phyloP scores from a whole-genome alignment of 2,113 vertebrate genomes.

The Crocuta crocuta region DNA sequence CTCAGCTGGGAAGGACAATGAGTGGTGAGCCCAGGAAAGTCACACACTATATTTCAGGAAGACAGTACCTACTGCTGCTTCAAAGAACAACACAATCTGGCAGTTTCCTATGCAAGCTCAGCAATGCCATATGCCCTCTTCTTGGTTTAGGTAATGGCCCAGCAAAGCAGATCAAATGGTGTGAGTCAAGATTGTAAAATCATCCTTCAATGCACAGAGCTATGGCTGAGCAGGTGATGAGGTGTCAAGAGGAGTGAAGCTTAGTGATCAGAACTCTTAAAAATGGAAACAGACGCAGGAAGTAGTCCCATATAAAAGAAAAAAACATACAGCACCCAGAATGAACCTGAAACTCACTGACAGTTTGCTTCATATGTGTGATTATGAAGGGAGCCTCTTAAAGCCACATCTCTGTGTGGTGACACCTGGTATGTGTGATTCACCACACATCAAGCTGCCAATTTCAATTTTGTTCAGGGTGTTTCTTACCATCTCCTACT shows the following conservation, averaged over 20 bases:
- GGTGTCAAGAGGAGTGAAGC: background rate
- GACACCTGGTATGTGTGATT: background rate
- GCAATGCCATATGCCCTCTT: slow-evolving; percentile 31
- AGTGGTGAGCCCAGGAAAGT: background rate
- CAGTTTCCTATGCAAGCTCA: background rate
- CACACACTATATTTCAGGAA: background rate
- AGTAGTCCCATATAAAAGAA: background rate
- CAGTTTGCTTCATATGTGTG: background rate
- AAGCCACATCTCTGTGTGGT: background rate
- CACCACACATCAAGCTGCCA: background rate
- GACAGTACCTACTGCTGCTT: background rate
- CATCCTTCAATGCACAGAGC: background rate
- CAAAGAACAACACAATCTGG: background rate
- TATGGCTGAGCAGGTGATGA: background rate
- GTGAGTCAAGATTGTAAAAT: slow-evolving; percentile 1
- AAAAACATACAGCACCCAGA: background rate
- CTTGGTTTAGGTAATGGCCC: slow-evolving; percentile 29
- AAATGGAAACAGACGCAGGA: background rate
- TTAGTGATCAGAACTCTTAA: slow-evolving; percentile 21
- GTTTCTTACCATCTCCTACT: background rate
- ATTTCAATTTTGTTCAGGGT: background rate
- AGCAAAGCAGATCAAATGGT: background rate
- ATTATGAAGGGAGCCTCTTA: background rate
- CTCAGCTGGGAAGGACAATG: background rate
- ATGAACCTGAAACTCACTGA: background rate